Evolutionary conservation across 1,140 invertebrate genomes (phyloP).

Genomic region (Macrobrachium nipponense): DNA sequence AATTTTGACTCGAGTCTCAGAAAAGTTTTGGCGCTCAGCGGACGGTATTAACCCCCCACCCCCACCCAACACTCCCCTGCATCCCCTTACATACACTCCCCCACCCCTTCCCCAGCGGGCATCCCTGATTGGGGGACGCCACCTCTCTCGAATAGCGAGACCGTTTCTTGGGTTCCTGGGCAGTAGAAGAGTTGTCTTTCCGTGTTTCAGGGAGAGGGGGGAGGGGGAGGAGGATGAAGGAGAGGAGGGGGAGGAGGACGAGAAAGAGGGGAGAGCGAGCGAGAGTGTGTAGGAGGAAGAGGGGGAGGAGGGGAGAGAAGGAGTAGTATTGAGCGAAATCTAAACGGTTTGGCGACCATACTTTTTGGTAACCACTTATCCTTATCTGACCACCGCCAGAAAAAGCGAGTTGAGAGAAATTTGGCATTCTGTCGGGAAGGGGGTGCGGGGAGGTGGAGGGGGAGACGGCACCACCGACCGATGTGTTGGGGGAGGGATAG

Average conservation of each 20-base stretch:
- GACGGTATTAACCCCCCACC: neutral
- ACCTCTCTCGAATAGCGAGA: neutral
- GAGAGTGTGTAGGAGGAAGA: neutral
- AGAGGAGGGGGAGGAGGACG: neutral
- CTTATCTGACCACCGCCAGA: slow-evolving; percentile 61
- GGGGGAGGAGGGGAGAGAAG: neutral
- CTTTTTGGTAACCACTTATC: slow-evolving; percentile 57
- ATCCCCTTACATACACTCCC: neutral
- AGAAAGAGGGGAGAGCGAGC: neutral
- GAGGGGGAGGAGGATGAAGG: neutral
- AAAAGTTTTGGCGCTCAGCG: neutral
- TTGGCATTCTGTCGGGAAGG: slow-evolving; percentile 23
- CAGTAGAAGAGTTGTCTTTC: neutral
- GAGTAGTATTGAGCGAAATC: slow-evolving; percentile 5
- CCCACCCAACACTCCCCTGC: neutral
- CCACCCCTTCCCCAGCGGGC: neutral
- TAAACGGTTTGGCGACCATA: slow-evolving; percentile 1
- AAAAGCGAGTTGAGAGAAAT: slow-evolving; percentile 46
- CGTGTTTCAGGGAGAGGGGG: neutral
- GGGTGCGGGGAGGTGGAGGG: neutral
- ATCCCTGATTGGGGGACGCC: no score
- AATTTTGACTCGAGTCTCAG: slow-evolving; percentile 22
- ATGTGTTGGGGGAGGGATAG: neutral
- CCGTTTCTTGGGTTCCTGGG: no score
- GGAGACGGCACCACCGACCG: neutral